Evolutionary conservation across 2,797 vertebrate genomes (phyloP), one percentile per base, ranked within the genome.

Genomic region (Enteromius fasciolatus): DNA sequence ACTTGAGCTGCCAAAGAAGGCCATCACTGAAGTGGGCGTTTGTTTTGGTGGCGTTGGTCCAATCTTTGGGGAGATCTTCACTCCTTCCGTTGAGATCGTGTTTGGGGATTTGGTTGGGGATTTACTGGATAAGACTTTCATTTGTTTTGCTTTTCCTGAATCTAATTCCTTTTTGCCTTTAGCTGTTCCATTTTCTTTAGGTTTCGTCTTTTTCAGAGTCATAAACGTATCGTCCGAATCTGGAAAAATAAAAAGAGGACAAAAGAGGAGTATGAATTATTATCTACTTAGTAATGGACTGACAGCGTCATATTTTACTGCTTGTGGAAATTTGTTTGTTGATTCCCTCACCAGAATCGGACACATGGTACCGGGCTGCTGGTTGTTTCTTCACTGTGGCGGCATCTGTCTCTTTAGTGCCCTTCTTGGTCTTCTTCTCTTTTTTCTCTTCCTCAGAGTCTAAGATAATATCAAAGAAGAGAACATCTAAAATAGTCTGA

Each of bases 181-280:
- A 69, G 91, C 87, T 0, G 23, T 48, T 59, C 94, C 94, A 3
- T 97, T 96, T 88, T 96, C 94, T 89, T 95, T 96, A 0, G 92
- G 88, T 86, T 96, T 97, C 63, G 83, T 83, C 78, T 91, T 89
- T 89, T 95, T 97, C 90, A 95, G 89, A 61, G 87, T 89, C 74
- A 88, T 83, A 89, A 97, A 97, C 81, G 81, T 91, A 85, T 98
- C 96, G 4, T 99, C 98, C 5, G 98, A 98, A 93, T 98, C 98
- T 99, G 87, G 3, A 78, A 67, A 3, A 48, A 81, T 3, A 78
- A 10, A 36, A 5, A 33, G 61, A 33, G 48, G 73, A 44, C 54
- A 48, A 33, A 46, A 14, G 11, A 20, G 66, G 73, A 3, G 46
- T 0, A 76, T 10, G 46, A 63, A 50, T 8, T 18, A 7, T 44